Evolutionary conservation across 1,140 invertebrate species (phyloP).

Genomic region (Megalopta genalis): DNA sequence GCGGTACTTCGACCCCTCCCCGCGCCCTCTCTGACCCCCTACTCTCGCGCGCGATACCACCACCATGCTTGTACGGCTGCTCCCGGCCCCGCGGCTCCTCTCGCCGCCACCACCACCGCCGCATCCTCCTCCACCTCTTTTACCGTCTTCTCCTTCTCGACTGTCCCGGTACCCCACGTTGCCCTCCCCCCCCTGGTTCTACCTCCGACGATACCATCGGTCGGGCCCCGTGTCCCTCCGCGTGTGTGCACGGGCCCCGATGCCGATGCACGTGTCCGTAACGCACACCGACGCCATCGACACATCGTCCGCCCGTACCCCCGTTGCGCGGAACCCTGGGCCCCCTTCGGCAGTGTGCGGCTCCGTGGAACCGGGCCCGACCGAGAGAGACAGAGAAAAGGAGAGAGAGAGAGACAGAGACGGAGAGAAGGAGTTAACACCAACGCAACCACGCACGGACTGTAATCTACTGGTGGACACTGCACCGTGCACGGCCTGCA

Average conservation of each 20-base stretch:
- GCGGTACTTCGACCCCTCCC: constrained; percentile 69
- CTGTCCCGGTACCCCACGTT: constrained; percentile 42
- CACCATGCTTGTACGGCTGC: constrained; percentile 31
- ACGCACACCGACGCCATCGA: no score
- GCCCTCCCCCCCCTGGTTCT: not conserved
- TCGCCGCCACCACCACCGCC: constrained; percentile 24
- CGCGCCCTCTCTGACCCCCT: constrained; percentile 45
- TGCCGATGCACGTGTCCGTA: constrained; percentile 43
- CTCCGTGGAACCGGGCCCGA: no score
- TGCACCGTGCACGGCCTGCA: constrained; percentile 40
- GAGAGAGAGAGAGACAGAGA: no score
- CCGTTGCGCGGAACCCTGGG: no score
- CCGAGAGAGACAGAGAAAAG: no score
- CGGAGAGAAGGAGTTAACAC: not conserved
- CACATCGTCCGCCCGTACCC: no score
- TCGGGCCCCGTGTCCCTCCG: not conserved
- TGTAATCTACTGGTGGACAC: constrained; percentile 26
- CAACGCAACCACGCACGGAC: constrained; percentile 9
- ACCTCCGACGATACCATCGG: constrained; percentile 2
- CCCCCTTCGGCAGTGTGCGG: no score
- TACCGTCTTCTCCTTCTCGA: constrained; percentile 20
- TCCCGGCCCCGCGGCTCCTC: not conserved
- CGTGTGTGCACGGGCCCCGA: not conserved
- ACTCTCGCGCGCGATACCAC: constrained; percentile 19
- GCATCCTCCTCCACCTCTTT: constrained; percentile 35